These are phyloP conservation scores for Dufourea novaeangliae DNA, from an alignment of 1,140 invertebrate genomes.

Conservation along the genomic window DNA sequence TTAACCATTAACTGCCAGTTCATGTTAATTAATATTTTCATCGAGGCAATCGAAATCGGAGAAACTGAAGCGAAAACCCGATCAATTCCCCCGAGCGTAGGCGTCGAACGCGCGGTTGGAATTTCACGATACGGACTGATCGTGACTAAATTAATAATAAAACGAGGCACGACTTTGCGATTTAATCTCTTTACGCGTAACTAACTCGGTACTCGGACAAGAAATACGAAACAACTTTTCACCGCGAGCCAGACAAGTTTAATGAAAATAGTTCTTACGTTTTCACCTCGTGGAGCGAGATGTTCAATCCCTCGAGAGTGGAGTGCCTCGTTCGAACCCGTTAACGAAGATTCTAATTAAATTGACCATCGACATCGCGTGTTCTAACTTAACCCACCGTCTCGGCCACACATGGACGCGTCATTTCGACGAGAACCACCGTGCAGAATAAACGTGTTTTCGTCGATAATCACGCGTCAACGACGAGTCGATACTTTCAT, in stretches of 20 bases:
- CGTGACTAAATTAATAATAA: conserved; percentile 66
- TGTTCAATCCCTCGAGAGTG: conserved; percentile 50
- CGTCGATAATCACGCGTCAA: neutral
- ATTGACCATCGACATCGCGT: conserved; percentile 44
- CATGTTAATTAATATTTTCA: no score
- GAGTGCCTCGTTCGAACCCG: conserved; percentile 57
- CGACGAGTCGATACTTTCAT: conserved; percentile 27
- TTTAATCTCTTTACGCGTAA: conserved; percentile 61
- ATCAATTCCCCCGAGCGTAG: neutral
- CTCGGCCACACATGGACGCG: neutral
- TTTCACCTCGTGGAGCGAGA: conserved; percentile 65
- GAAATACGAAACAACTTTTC: conserved; percentile 70
- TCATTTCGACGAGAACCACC: conserved; percentile 1
- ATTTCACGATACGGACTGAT: conserved; percentile 33
- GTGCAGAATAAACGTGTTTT: conserved; percentile 1
- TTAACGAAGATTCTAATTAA: conserved; percentile 78
- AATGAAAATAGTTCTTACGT: conserved; percentile 79
- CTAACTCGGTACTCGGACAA: conserved; percentile 58
- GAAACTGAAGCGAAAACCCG: neutral
- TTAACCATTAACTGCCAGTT: no score
- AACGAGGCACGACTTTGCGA: conserved; percentile 34
- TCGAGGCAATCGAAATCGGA: conserved; percentile 1
- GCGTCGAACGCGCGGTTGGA: conserved; percentile 29
- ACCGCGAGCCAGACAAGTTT: conserved; percentile 70
- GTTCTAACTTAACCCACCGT: neutral